Conservation (phyloP, 1,140 invertebrate genomes). For the Stegodyphus mimosarum region DNA sequence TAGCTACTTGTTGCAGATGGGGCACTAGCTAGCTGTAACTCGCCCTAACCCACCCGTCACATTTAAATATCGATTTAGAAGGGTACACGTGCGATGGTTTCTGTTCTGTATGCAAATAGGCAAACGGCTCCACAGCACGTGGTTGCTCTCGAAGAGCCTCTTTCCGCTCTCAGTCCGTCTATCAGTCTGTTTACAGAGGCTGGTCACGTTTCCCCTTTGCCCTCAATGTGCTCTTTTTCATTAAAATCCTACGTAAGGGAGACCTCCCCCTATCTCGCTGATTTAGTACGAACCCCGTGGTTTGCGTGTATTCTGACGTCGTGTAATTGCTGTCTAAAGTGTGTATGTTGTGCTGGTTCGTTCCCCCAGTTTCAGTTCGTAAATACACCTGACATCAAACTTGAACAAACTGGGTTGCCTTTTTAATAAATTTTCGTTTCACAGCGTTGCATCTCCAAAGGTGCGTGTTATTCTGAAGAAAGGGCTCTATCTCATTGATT, state of each 20-base stretch:
- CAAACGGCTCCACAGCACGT: conserved; percentile 4
- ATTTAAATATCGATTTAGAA: conserved; percentile 56
- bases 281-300: not conserved
- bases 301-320: not conserved
- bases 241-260: not conserved
- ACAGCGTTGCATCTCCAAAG: no score
- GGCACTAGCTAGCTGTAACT: not conserved
- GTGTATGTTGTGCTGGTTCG: not conserved
- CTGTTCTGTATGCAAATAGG: conserved; percentile 46
- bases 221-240: not conserved
- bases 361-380: no score
- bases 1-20: conserved; percentile 20
- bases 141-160: no score
- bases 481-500: no score
- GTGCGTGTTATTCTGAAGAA: no score
- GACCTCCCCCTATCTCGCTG: not conserved
- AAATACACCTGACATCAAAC: no score
- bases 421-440: no score
- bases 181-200: conserved; percentile 22
- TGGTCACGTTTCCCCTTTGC: conserved; percentile 7
- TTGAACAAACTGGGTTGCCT: no score
- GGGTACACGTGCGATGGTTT: conserved; percentile 19
- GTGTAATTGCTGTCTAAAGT: not conserved
- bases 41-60: not conserved
- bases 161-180: no score